Evolutionary conservation across 2,888 invertebrate species (phyloP), one percentile per base, ranked within the genome.

Genomic region (Alloscopus bannaensis): DNA sequence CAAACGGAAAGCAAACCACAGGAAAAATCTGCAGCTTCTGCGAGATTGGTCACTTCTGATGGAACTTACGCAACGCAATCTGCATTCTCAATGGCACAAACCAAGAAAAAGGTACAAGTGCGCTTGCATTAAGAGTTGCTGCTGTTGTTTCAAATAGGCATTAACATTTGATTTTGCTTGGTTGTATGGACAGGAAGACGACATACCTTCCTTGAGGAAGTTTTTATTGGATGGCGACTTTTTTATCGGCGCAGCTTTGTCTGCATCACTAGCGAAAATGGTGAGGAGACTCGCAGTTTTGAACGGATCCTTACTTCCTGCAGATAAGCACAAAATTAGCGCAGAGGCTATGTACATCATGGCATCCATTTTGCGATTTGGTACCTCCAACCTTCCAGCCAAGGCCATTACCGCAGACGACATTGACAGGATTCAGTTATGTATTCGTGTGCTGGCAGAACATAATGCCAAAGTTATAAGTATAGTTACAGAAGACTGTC

Each of bases 41-140:
- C 81, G 3, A 65, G 84, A 69, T 89, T 96, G 79, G 98, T 99
- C 50, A 99, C 99, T 57, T 98, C 99, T 40, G 99, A 99, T 90
- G 99, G 99, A 22, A 98, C 99, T 0, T 99, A 99, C 89, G 99
- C 99, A 28, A 94, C 98, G 2, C 99, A 99, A 89, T 98, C 98
- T 84, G 98, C 97, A 50, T 97, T 99, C 89, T 97, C 95, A 87
- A 90, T 95, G 85, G 52, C 81, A 4, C 83, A 83, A 55, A 81
- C 83, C 2, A 82, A 76, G 16, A 73, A 81, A 26, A 83, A 84
- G 79, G 83, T 82, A 40, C 28, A 36, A 13, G 24, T 66, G 18
- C n/a, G 16, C 6, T 36, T 8, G 55, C 13, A 50, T 29, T 64
- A n/a, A 18, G 11, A 64, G 24, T 22, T 1, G 13, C 24, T 59